Evolutionary conservation across 2,888 invertebrate species (phyloP).

Genomic region (Hecatera dysodea): DNA sequence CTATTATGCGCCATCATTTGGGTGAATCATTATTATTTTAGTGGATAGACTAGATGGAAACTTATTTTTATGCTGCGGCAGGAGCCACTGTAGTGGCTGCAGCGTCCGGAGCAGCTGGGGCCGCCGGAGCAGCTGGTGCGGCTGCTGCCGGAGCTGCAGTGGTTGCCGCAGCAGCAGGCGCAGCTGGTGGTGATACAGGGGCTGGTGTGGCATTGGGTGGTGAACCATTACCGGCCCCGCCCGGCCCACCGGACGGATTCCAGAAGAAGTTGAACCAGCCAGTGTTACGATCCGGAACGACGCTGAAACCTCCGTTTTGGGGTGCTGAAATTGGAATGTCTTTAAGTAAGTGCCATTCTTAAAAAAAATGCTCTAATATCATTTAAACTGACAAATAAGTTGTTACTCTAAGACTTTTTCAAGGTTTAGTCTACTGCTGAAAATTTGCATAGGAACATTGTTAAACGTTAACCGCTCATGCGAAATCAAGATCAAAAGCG

Average conservation of each 20-base stretch:
- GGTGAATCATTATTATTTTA: slow-evolving; percentile 6
- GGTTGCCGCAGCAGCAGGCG: slow-evolving; percentile 37
- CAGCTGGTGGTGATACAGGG: slow-evolving; percentile 2
- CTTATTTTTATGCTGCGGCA: slow-evolving; percentile 48
- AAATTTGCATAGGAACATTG: not conserved
- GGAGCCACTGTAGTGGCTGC: slow-evolving; percentile 51
- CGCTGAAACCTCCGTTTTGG: slow-evolving; percentile 72
- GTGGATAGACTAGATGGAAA: not conserved
- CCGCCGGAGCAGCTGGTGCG: slow-evolving; percentile 55
- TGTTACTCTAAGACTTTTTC: not conserved
- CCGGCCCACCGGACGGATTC: slow-evolving; percentile 24
- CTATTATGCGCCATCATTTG: not conserved
- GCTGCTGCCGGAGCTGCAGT: slow-evolving; percentile 55
- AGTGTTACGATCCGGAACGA: slow-evolving; percentile 41
- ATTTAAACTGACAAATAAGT: not conserved
- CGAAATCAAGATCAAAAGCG: not conserved
- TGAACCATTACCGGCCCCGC: not conserved
- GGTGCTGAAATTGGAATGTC: slow-evolving; percentile 69
- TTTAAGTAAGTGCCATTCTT: no score
- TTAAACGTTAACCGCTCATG: not conserved
- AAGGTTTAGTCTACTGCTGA: not conserved
- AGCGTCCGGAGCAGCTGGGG: slow-evolving; percentile 49
- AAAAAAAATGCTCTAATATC: not conserved
- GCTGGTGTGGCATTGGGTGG: slow-evolving; percentile 36
- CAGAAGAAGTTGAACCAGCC: slow-evolving; percentile 55